phyloP scores from a whole-genome alignment of 2,113 vertebrate genomes.

The Thunnus maccoyii region DNA sequence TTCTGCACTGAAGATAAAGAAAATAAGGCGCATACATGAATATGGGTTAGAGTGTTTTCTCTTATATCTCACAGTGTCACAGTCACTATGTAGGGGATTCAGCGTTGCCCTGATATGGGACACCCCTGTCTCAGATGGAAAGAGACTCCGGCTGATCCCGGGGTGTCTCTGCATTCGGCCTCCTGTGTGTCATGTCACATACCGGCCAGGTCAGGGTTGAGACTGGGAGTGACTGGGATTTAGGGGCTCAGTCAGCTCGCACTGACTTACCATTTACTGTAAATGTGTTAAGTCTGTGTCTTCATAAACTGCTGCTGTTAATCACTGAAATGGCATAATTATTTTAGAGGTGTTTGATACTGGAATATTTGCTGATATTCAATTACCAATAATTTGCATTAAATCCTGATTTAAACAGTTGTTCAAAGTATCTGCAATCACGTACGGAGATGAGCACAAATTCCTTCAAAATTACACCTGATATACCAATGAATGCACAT shows the following conservation, averaged over 20 bases:
- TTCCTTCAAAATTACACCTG: no score
- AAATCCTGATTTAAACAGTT: no score
- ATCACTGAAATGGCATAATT: background rate
- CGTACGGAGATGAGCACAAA: no score
- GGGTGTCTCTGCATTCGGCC: slow-evolving; percentile 20
- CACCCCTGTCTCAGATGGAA: slow-evolving; percentile 60
- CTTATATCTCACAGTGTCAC: slow-evolving; percentile 49
- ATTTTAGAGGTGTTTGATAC: background rate
- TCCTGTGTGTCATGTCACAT: slow-evolving; percentile 77
- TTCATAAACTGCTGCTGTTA: slow-evolving; percentile 26
- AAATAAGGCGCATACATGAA: background rate
- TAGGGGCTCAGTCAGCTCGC: slow-evolving; percentile 34
- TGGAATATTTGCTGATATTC: no score
- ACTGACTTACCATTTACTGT: slow-evolving; percentile 35
- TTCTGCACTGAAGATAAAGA: no score
- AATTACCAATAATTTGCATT: no score
- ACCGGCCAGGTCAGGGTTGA: slow-evolving; percentile 82
- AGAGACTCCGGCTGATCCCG: slow-evolving; percentile 39
- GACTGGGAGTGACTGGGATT: slow-evolving; percentile 37
- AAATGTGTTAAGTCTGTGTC: slow-evolving; percentile 33
- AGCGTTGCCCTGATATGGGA: slow-evolving; percentile 72
- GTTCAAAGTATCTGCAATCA: no score
- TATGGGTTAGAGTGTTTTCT: slow-evolving; percentile 47
- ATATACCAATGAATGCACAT: no score
- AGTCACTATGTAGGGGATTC: slow-evolving; percentile 18